Evolutionary conservation across 2,797 vertebrate genomes (phyloP).

Genomic region (Craterocephalus amniculus): DNA sequence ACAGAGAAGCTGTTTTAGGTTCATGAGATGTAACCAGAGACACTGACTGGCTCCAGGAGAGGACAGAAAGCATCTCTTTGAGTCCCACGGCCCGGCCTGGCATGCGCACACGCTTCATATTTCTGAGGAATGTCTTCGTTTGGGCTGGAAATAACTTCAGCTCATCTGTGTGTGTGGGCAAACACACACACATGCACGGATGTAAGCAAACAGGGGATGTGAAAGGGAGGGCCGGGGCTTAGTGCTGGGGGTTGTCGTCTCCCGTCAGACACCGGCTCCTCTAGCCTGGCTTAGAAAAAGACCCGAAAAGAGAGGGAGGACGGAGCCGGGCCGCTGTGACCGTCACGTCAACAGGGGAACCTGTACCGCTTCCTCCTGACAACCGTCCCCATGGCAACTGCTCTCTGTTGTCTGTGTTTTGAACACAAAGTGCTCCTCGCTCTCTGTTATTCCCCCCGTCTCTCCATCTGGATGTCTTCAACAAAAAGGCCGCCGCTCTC

Average conservation of each 20-base stretch:
- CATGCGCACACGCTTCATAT: conserved; percentile 28
- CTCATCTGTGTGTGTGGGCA: conserved; percentile 64
- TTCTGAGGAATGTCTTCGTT: conserved; percentile 52
- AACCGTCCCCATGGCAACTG: conserved; percentile 81
- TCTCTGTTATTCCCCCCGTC: conserved; percentile 46
- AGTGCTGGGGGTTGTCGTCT: conserved; percentile 40
- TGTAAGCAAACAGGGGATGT: conserved; percentile 44
- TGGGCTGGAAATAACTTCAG: conserved; percentile 55
- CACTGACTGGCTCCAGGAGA: conserved; percentile 22
- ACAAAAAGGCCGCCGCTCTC: conserved; percentile 47
- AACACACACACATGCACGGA: conserved; percentile 24
- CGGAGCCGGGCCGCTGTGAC: conserved; percentile 19
- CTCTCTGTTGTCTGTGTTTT: conserved; percentile 71
- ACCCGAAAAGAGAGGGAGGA: conserved; percentile 37
- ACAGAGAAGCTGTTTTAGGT: conserved; percentile 19
- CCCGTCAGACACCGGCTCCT: conserved; percentile 28
- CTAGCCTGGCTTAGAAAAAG: conserved; percentile 35
- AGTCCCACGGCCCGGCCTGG: conserved; percentile 1
- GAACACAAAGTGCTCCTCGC: conserved; percentile 64
- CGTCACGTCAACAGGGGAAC: conserved; percentile 63
- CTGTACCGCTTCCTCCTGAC: conserved; percentile 69
- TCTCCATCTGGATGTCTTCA: conserved; percentile 60
- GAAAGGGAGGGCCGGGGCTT: conserved; percentile 8
- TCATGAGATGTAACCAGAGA: conserved; percentile 38
- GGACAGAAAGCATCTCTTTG: conserved; percentile 32